Evolutionary conservation across 2,888 invertebrate species (phyloP).

Genomic region (Chaetoderma sp.): DNA sequence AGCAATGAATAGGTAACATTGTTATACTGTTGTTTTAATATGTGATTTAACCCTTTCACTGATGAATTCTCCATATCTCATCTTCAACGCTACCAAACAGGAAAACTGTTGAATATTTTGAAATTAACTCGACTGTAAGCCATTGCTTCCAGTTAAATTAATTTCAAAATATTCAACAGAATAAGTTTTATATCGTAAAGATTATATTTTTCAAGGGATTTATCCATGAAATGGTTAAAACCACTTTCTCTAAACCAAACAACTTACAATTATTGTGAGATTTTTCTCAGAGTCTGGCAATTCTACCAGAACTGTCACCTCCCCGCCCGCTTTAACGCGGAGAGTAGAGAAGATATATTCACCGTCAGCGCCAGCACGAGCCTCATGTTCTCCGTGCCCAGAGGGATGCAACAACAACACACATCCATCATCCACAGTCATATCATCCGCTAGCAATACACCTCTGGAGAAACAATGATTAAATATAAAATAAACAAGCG

Average conservation of each 20-base stretch:
- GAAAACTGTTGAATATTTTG: no score
- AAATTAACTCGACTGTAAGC: no score
- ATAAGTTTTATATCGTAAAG: no score
- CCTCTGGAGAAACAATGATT: constrained; percentile 43
- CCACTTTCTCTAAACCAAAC: not conserved
- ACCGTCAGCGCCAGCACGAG: constrained; percentile 27
- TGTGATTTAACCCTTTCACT: no score
- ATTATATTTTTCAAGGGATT: no score
- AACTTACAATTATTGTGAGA: constrained; percentile 37
- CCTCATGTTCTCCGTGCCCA: constrained; percentile 34
- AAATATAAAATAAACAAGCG: not conserved
- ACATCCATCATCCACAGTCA: constrained; percentile 47
- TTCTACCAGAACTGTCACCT: constrained; percentile 45
- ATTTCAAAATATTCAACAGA: no score
- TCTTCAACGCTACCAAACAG: no score
- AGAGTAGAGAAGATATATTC: constrained; percentile 38
- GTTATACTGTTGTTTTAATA: no score
- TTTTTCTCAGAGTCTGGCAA: constrained; percentile 31
- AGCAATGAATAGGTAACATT: no score
- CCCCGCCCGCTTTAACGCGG: constrained; percentile 47
- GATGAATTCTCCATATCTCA: no score
- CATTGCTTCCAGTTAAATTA: no score
- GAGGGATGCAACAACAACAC: constrained; percentile 39
- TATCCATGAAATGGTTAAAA: no score
- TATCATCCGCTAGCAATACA: constrained; percentile 42